A percentile compares a stretch with the other conserved stretches of the same genome.
phyloP scores from a whole-genome alignment of 1,140 invertebrate species.

The Mya arenaria region DNA sequence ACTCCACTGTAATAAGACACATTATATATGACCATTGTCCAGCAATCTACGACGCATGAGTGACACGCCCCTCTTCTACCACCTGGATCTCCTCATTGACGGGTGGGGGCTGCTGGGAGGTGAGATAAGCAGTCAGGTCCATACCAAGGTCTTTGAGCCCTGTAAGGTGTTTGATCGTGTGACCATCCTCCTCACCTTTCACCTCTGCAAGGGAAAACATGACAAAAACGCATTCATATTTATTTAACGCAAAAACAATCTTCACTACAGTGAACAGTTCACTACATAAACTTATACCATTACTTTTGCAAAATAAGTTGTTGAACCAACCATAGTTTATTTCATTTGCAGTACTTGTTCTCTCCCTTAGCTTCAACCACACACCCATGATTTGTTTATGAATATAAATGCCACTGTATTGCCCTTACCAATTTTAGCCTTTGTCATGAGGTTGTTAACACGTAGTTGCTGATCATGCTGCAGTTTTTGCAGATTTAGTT shows the following conservation, averaged over 20 bases:
- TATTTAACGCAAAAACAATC: too few species aligned
- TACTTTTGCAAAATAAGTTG: too few species aligned
- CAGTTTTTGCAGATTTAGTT: slow-evolving; percentile 22
- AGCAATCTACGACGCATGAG: too few species aligned
- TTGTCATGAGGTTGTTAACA: slow-evolving; percentile 31
- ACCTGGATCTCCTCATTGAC: slow-evolving; percentile 44
- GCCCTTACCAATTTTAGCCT: slow-evolving; percentile 33
- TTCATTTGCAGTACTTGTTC: too few species aligned
- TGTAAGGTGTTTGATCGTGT: slow-evolving; percentile 39
- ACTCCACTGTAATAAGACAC: too few species aligned
- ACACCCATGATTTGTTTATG: background rate
- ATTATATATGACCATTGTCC: too few species aligned
- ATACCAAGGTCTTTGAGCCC: slow-evolving; percentile 33
- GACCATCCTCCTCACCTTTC: slow-evolving; percentile 21
- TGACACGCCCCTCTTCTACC: too few species aligned
- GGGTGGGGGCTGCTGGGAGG: slow-evolving; percentile 26
- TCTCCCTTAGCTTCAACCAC: background rate
- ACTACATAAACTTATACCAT: too few species aligned
- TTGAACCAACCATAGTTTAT: too few species aligned
- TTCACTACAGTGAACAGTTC: too few species aligned
- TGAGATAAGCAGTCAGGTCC: slow-evolving; percentile 36
- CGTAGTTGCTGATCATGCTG: slow-evolving; percentile 37
- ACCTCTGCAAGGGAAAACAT: slow-evolving; percentile 36
- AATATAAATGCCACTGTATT: background rate
- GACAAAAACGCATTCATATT: too few species aligned